Conservation (phyloP, 2,888 invertebrate species). For the Oxytorus armatus region DNA sequence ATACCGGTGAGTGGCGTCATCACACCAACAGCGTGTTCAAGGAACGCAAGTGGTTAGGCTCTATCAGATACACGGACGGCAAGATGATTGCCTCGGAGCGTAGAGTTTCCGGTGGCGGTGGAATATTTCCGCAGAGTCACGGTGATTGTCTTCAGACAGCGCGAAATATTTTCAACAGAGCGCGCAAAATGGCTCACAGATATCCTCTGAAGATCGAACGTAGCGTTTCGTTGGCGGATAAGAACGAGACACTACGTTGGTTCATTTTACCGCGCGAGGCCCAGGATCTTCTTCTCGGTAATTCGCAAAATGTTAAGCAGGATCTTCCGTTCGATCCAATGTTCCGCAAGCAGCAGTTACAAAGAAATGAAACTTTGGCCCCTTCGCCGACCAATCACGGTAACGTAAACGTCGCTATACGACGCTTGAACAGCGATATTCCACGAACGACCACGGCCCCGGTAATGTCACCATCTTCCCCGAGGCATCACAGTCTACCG, state of each 20-base stretch:
- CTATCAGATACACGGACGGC: constrained; percentile 91
- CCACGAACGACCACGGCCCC: constrained; percentile 77
- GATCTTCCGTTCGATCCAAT: constrained; percentile 91
- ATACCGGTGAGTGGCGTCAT: constrained; percentile 96
- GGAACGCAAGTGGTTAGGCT: constrained; percentile 93
- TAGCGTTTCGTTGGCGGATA: constrained; percentile 88
- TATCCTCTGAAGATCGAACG: constrained; percentile 90
- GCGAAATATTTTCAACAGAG: constrained; percentile 90
- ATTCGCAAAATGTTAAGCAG: constrained; percentile 91
- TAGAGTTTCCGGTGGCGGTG: constrained; percentile 89
- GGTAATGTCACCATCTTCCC: constrained; percentile 86
- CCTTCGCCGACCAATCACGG: constrained; percentile 64
- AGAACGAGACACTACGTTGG: constrained; percentile 92
- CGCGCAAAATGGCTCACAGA: constrained; percentile 91
- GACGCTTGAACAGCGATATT: constrained; percentile 82
- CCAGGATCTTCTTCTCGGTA: constrained; percentile 90
- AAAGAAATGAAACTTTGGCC: constrained; percentile 44
- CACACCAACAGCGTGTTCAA: constrained; percentile 91
- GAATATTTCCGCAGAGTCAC: constrained; percentile 90
- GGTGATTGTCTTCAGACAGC: constrained; percentile 93
- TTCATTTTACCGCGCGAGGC: constrained; percentile 96
- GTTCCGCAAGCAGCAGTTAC: constrained; percentile 81
- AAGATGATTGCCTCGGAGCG: constrained; percentile 91
- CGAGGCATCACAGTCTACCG: constrained; percentile 90
- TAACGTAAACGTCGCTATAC: constrained; percentile 72